These are phyloP conservation scores for Acrobasis consociella DNA, from an alignment of 2,888 invertebrate species.

Conservation along the genomic window DNA sequence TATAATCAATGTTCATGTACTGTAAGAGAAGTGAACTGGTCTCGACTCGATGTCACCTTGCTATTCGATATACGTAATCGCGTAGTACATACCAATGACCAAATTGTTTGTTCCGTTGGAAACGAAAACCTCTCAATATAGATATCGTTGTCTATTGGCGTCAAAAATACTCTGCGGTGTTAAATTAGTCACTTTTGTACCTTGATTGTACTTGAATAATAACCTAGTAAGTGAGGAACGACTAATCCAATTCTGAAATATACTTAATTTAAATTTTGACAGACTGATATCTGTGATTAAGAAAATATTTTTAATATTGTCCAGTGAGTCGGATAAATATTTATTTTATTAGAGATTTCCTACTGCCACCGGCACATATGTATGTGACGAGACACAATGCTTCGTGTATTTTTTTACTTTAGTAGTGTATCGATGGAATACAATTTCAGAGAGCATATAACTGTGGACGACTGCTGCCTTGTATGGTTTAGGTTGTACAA, in stretches of 20 bases:
- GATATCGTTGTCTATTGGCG: conserved; percentile 58
- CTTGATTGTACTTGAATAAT: conserved; percentile 78
- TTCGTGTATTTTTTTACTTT: conserved; percentile 61
- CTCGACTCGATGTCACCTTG: conserved; percentile 57
- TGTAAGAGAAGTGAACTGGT: conserved; percentile 66
- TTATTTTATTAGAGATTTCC: conserved; percentile 80
- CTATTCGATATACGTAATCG: conserved; percentile 63
- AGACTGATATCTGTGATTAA: conserved; percentile 84
- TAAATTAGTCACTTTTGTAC: conserved; percentile 81
- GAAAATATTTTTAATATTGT: conserved; percentile 83
- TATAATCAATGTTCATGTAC: conserved; percentile 74
- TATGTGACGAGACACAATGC: conserved; percentile 68
- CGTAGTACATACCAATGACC: conserved; percentile 65
- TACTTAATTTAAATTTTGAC: conserved; percentile 83
- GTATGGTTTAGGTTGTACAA: conserved; percentile 57
- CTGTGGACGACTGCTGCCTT: conserved; percentile 46
- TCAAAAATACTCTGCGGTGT: conserved; percentile 75
- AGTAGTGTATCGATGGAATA: conserved; percentile 56
- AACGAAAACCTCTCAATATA: conserved; percentile 59
- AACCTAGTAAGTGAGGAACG: conserved; percentile 74
- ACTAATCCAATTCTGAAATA: conserved; percentile 82
- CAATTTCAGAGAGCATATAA: conserved; percentile 47
- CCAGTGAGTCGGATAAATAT: conserved; percentile 82
- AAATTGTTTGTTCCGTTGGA: conserved; percentile 65
- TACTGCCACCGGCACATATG: conserved; percentile 72